phyloP scores from a whole-genome alignment of 2,113 vertebrate species.

The Perca schrenkii region DNA sequence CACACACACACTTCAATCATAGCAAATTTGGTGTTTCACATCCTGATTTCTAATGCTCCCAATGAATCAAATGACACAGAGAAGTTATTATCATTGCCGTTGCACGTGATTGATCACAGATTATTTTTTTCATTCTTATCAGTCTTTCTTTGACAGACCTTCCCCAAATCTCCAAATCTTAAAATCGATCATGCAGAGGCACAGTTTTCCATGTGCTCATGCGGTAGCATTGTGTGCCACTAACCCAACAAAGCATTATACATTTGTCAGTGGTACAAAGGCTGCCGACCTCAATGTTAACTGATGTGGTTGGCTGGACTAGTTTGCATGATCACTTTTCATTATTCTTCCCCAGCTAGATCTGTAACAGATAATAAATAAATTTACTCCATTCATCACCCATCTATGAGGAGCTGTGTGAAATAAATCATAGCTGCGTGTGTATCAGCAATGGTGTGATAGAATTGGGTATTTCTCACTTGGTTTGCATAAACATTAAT shows the following conservation, averaged over 20 bases:
- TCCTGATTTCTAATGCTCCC: slow-evolving; percentile 27
- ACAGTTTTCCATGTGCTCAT: slow-evolving; percentile 21
- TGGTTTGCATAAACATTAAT: slow-evolving; percentile 32
- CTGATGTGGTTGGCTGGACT: slow-evolving; percentile 53
- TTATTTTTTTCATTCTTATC: slow-evolving; percentile 19
- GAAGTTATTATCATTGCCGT: slow-evolving; percentile 19
- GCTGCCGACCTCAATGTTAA: slow-evolving; percentile 45
- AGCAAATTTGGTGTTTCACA: slow-evolving; percentile 28
- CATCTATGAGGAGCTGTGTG: slow-evolving; percentile 29
- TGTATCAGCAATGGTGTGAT: slow-evolving; percentile 15
- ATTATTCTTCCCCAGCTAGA: slow-evolving; percentile 58
- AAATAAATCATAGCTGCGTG: slow-evolving; percentile 54
- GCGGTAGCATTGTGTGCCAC: neutral
- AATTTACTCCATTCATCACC: slow-evolving; percentile 73
- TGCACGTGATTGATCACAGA: slow-evolving; percentile 36
- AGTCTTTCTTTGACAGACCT: slow-evolving; percentile 29
- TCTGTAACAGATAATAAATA: slow-evolving; percentile 74
- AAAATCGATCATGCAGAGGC: slow-evolving; percentile 11
- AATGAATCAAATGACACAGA: slow-evolving; percentile 48
- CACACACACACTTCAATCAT: slow-evolving; percentile 22
- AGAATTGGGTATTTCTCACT: slow-evolving; percentile 15
- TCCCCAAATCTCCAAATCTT: slow-evolving; percentile 43
- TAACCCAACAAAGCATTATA: slow-evolving; percentile 34
- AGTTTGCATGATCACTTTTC: slow-evolving; percentile 62
- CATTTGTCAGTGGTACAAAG: slow-evolving; percentile 51